Conservation (phyloP, 2,888 invertebrate genomes). For the Scelioninae gen. 1 region DNA sequence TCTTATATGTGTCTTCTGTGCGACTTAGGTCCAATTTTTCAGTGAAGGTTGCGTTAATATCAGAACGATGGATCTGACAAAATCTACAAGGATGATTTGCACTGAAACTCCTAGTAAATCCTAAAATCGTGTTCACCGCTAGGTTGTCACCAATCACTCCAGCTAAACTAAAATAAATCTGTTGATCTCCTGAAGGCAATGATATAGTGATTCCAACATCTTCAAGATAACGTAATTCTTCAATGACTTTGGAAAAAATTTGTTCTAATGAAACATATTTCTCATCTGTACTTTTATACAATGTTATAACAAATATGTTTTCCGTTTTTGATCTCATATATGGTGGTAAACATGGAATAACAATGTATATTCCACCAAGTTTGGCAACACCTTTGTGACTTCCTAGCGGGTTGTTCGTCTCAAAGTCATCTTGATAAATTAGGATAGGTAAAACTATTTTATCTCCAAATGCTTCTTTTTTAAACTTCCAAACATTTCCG, state of each 20-base stretch:
- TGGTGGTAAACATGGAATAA: not conserved
- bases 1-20: slow-evolving; percentile 4
- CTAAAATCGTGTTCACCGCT: slow-evolving; percentile 61
- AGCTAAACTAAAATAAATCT: slow-evolving; percentile 15
- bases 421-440: slow-evolving; percentile 42
- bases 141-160: slow-evolving; percentile 67
- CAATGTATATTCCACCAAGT: not conserved
- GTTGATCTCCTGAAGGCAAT: not conserved
- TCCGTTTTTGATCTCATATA: slow-evolving; percentile 25
- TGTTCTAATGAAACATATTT: slow-evolving; percentile 11
- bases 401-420: slow-evolving; percentile 20
- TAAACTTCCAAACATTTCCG: slow-evolving; percentile 48
- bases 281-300: slow-evolving; percentile 6
- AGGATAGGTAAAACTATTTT: slow-evolving; percentile 54
- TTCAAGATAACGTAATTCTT: slow-evolving; percentile 24
- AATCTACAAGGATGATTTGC: slow-evolving; percentile 56
- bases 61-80: not conserved
- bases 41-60: not conserved
- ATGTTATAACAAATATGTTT: slow-evolving; percentile 17
- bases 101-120: slow-evolving; percentile 61
- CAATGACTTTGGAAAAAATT: too few relatives aligned
- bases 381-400: slow-evolving; percentile 18
- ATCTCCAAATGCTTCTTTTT: slow-evolving; percentile 36
- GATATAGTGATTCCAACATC: slow-evolving; percentile 16
- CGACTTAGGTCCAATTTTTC: not conserved